Percentiles rank a stretch among this genome's conserved stretches.
These are phyloP conservation scores for Eilema depressum DNA, from an alignment of 2,888 invertebrate genomes.

Conservation along the genomic window DNA sequence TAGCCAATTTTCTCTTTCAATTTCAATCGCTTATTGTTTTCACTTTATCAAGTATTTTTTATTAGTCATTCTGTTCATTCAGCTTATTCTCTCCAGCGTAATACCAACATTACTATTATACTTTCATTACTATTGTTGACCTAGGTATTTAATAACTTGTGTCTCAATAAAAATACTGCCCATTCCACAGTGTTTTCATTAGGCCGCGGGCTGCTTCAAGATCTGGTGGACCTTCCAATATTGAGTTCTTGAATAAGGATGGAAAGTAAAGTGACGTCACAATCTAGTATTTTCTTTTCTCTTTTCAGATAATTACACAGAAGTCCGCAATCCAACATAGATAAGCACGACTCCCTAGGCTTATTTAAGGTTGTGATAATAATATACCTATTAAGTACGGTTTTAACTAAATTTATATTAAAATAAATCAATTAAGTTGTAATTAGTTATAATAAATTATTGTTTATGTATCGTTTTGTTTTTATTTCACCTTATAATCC, in stretches of 20 bases:
- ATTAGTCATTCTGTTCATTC: no score
- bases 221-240: background rate
- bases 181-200: background rate
- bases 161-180: no score
- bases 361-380: slow-evolving; percentile 21
- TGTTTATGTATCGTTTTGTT: slow-evolving; percentile 7
- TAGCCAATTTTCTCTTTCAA: no score
- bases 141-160: no score
- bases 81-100: no score
- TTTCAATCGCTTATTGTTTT: no score
- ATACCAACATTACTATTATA: no score
- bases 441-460: slow-evolving; percentile 22
- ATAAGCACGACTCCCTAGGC: slow-evolving; percentile 9
- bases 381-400: background rate
- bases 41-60: no score
- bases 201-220: background rate
- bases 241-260: background rate
- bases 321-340: slow-evolving; percentile 30
- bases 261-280: background rate
- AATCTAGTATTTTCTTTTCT: background rate
- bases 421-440: slow-evolving; percentile 1
- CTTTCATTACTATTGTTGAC: no score
- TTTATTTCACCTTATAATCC: slow-evolving; percentile 14
- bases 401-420: slow-evolving; percentile 3
- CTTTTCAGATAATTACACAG: slow-evolving; percentile 34